Base-by-base conservation (phyloP, 2,888 invertebrate genomes). In the Monochamus alternatus region DNA sequence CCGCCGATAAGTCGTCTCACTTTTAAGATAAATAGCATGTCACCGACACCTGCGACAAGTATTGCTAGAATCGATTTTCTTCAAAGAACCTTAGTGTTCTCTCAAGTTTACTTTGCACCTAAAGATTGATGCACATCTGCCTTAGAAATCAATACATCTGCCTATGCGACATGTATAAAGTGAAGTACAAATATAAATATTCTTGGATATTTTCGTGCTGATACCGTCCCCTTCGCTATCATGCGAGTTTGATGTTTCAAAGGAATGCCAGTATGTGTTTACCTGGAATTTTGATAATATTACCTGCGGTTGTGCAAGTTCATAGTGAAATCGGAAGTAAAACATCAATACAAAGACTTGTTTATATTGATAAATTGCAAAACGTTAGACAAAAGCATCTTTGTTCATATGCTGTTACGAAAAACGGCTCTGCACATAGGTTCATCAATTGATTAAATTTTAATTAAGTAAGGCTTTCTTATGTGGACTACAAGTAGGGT, bases 81-180 rank as follows among this genome's bases (percentile, higher is more conserved):
- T 70, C 62, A 70, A 70, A 70, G 70, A 31, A 70, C 70, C 32
- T 51, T 51, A 62, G 70, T 70, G 70, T 70, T 70, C 70, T 62
- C 51, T 31, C 14, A 59, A 62, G 70, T 70, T 70, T 70, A 70
- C 70, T 70, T 70, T 70, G 70, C 70, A 70, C 70, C 70, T 70
- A 70, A 69, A 69, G 62, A 62, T 70, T 70, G 70, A 70, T 70
- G 70, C 70, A 70, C 70, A 70, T 70, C 70, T 70, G 70, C 70
- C 51, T 38, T 62, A 62, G 70, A 52, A 70, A 70, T 70, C 70
- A 70, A 70, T 70, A 70, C 70, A 70, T 70, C 70, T 70, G 70
- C 70, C 62, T 62, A 30, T 70, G 51, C 14, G 67, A 67, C 59
- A 70, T 62, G 62, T 60, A 62, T 60, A 69, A 60, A 69, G 59